Evolutionary conservation across 2,113 vertebrate species (phyloP).

Genomic region (Serilophus lunatus): DNA sequence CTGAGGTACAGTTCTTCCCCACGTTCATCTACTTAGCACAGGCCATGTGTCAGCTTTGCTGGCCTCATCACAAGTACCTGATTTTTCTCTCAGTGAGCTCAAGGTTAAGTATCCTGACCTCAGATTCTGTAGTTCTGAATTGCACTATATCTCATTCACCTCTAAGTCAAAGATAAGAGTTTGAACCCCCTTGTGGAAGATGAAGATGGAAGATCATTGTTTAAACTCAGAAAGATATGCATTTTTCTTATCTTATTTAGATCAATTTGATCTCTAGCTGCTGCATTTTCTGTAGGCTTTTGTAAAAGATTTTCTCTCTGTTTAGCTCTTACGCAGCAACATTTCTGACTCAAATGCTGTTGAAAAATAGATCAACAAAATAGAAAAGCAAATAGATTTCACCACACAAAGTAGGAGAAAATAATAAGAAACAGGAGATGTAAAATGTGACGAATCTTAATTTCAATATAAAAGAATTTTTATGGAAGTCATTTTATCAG

Average conservation of each 20-base stretch:
- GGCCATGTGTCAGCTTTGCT: neutral
- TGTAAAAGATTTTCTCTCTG: neutral
- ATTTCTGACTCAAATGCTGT: neutral
- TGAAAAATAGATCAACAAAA: too few species aligned
- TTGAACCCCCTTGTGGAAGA: neutral
- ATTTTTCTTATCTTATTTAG: neutral
- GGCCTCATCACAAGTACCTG: neutral
- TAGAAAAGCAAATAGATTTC: neutral
- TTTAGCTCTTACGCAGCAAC: neutral
- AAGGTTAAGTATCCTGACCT: slow-evolving; percentile 11
- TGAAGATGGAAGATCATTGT: neutral
- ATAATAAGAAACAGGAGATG: neutral
- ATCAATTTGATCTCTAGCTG: slow-evolving; percentile 1
- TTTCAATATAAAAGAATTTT: neutral
- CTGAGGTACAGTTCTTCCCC: neutral
- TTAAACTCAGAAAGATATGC: neutral
- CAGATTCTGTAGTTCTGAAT: neutral
- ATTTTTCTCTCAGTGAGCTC: neutral
- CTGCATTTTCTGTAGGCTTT: neutral
- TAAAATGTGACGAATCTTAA: neutral
- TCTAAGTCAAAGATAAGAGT: neutral
- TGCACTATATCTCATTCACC: neutral
- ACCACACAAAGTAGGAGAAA: neutral
- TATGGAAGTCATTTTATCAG: neutral
- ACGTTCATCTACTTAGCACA: neutral